Evolutionary conservation across 2,797 vertebrate species (phyloP), one percentile per base, ranked within the genome.

Genomic region (Falco naumanni): DNA sequence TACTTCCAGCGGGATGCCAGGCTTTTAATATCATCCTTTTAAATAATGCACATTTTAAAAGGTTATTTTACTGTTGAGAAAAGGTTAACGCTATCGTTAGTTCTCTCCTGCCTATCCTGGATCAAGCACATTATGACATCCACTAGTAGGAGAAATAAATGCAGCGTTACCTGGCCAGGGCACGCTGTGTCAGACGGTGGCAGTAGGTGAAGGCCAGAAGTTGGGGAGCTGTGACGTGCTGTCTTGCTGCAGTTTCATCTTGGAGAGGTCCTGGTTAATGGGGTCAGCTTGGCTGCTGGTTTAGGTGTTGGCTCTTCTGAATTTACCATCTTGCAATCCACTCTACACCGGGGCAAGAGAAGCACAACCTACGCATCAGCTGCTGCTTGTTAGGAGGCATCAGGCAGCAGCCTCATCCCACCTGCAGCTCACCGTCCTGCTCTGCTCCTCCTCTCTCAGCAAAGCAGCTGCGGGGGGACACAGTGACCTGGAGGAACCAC

Each of bases 31-130:
- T 87, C 68, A 51, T 21, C 53, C 77, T 86, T 82, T 96, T 93
- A 92, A 96, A 95, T 96, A 96, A 90, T n/a, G 57, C 92, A 95
- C 91, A 80, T 88, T 93, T 88, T 18, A 88, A 96, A 91, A 95
- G 95, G 93, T 95, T 95, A 90, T 95, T 95, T 95, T 92, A 95
- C 78, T 92, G 83, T 6, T 6, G 76, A 47, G 82, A 76, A 93
- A 95, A 96, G 93, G 94, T 96, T 93, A 96, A 96, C n/a, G 1
- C 57, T 45, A 56, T 22, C 90, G 93, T 94, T 96, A 93, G 91
- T 88, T 84, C 59, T 93, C 69, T 71, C 78, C 76, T 59, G 81
- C 66, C 92, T 84, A 43, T 82, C n/a, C 78, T 28, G 39, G 82
- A 87, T 68, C 59, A 71, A 84, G 60, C 56, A 69, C 57, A 74